Evolutionary conservation across 2,888 invertebrate genomes (phyloP).

Genomic region (Drosophila subquinaria): DNA sequence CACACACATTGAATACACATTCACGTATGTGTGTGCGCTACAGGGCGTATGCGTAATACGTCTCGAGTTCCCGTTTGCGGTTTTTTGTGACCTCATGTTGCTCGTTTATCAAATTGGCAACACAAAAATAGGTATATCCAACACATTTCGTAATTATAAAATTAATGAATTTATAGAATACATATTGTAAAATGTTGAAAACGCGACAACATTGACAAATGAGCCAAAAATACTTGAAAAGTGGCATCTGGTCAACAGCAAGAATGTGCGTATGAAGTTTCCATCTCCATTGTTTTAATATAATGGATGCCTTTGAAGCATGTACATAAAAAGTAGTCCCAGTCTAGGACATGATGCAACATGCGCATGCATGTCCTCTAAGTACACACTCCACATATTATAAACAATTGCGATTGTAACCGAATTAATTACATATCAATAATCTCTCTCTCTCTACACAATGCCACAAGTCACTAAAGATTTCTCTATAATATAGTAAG

Average conservation of each 20-base stretch:
- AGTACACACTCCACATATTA: constrained; percentile 17
- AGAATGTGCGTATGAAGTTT: neutral
- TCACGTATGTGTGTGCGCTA: constrained; percentile 15
- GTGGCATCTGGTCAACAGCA: constrained; percentile 8
- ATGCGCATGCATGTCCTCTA: constrained; percentile 8
- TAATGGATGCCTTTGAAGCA: constrained; percentile 15
- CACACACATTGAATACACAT: constrained; percentile 3
- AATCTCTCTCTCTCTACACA: no score
- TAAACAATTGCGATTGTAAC: constrained; percentile 6
- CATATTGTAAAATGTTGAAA: neutral
- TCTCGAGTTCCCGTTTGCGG: constrained; percentile 11
- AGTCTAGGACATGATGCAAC: constrained; percentile 9
- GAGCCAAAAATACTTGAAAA: constrained; percentile 14
- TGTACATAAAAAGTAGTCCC: neutral
- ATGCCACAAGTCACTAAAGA: constrained; percentile 3
- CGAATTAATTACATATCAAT: constrained; percentile 15
- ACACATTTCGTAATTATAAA: constrained; percentile 50
- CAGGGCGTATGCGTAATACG: constrained; percentile 51
- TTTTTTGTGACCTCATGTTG: constrained; percentile 24
- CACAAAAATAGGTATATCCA: constrained; percentile 9
- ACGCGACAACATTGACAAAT: constrained; percentile 22
- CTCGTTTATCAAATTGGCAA: constrained; percentile 54
- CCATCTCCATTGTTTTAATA: constrained; percentile 6
- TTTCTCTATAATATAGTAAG: neutral
- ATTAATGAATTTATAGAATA: constrained; percentile 30